phyloP scores from a whole-genome alignment of 2,888 invertebrate genomes.

The Drosophila vallismaia region DNA sequence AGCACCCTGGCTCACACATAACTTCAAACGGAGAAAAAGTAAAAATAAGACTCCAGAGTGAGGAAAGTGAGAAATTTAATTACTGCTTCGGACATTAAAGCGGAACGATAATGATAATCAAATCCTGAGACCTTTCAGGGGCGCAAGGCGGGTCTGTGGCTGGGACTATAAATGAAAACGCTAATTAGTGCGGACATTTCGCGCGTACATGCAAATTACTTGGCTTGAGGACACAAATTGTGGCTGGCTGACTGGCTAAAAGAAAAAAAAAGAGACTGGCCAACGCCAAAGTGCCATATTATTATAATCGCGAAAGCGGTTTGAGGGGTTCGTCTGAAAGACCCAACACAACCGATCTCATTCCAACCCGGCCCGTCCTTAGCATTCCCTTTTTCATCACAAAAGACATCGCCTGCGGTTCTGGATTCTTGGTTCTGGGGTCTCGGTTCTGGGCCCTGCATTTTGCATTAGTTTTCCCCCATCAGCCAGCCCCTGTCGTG shows the following conservation, averaged over 20 bases:
- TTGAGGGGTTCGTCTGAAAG: slow-evolving; percentile 36
- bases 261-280: slow-evolving; percentile 39
- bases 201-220: slow-evolving; percentile 74
- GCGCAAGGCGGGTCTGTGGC: slow-evolving; percentile 6
- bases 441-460: slow-evolving; percentile 14
- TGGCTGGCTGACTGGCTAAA: slow-evolving; percentile 40
- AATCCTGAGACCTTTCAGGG: slow-evolving; percentile 40
- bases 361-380: not conserved
- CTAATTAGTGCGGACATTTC: slow-evolving; percentile 78
- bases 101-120: slow-evolving; percentile 58
- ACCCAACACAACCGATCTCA: slow-evolving; percentile 9
- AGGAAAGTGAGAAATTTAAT: slow-evolving; percentile 39
- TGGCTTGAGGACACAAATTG: slow-evolving; percentile 66
- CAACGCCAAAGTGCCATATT: slow-evolving; percentile 62
- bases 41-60: slow-evolving; percentile 37
- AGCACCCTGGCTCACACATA: not conserved
- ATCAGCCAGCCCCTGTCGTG: not conserved
- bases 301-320: slow-evolving; percentile 67
- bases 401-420: slow-evolving; percentile 29
- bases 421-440: slow-evolving; percentile 9
- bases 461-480: slow-evolving; percentile 34
- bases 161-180: slow-evolving; percentile 52
- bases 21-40: slow-evolving; percentile 53
- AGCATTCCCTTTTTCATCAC: slow-evolving; percentile 23
- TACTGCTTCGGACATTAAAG: slow-evolving; percentile 55